A percentile compares a stretch with the other conserved stretches of the same genome.
These are phyloP conservation scores for Hesperophylax magnus DNA, from an alignment of 1,140 invertebrate genomes.

Conservation along the genomic window DNA sequence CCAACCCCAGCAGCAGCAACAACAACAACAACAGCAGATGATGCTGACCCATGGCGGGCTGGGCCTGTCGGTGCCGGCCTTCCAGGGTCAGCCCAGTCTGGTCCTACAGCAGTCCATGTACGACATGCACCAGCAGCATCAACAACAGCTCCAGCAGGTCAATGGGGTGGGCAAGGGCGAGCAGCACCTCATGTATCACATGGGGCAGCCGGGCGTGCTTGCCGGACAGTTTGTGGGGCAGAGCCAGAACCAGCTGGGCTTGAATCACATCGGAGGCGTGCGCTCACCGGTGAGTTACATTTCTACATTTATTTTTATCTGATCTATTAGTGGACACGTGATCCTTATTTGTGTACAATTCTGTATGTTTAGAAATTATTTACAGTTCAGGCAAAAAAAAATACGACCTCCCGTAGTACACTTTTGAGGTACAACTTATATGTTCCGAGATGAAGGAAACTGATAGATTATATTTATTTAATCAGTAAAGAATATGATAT, in stretches of 20 bases:
- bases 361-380: background rate
- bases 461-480: too few species aligned
- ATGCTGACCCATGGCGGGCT: constrained; percentile 44
- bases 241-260: constrained; percentile 71
- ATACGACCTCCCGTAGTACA: too few species aligned
- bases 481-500: too few species aligned
- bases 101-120: constrained; percentile 70
- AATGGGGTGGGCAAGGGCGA: constrained; percentile 74
- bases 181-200: constrained; percentile 77
- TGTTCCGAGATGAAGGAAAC: too few species aligned
- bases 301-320: background rate
- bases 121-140: constrained; percentile 71
- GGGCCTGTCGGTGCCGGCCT: constrained; percentile 1
- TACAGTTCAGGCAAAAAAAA: background rate
- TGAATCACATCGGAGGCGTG: constrained; percentile 71
- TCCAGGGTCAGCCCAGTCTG: constrained; percentile 50
- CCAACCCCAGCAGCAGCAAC: constrained; percentile 71
- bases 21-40: background rate
- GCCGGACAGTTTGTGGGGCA: constrained; percentile 77
- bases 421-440: too few species aligned
- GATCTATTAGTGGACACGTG: too few species aligned
- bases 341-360: too few species aligned
- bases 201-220: constrained; percentile 77
- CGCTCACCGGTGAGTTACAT: constrained; percentile 69
- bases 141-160: constrained; percentile 70